phyloP scores from a whole-genome alignment of 2,888 invertebrate genomes.

The Unio delphinus region DNA sequence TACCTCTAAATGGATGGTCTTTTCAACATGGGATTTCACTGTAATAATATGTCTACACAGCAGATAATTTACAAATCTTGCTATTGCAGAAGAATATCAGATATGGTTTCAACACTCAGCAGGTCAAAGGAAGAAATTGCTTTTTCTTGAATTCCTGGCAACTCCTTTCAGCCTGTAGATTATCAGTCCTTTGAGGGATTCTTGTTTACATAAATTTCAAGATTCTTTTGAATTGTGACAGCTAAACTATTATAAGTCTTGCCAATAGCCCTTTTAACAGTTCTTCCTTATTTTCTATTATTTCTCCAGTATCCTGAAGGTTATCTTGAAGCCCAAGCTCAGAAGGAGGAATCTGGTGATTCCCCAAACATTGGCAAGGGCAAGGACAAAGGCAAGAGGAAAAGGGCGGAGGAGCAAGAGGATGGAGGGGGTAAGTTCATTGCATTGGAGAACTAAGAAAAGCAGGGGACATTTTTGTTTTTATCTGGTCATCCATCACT shows the following conservation, averaged over 20 bases:
- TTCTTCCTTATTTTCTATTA: constrained; percentile 1
- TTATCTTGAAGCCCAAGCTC: constrained; percentile 79
- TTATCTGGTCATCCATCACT: no score
- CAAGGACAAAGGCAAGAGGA: constrained; percentile 58
- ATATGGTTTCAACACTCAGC: no score
- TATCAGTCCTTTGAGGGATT: not conserved
- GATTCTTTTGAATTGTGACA: not conserved
- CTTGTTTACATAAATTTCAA: not conserved
- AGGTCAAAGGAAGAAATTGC: no score
- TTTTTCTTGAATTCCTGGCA: no score
- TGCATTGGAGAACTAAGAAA: not conserved
- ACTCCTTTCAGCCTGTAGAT: not conserved
- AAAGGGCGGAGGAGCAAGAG: constrained; percentile 39
- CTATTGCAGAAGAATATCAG: no score
- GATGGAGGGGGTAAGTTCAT: constrained; percentile 9
- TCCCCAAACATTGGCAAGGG: constrained; percentile 50
- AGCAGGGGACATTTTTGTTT: no score
- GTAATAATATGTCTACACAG: no score
- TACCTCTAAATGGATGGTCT: no score
- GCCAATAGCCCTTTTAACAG: not conserved
- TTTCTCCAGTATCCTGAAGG: constrained; percentile 80
- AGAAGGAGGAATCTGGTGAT: constrained; percentile 55
- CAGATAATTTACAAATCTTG: no score
- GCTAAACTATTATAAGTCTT: not conserved
- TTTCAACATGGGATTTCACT: no score